phyloP scores from a whole-genome alignment of 2,888 invertebrate species.

The Euclidia mi region DNA sequence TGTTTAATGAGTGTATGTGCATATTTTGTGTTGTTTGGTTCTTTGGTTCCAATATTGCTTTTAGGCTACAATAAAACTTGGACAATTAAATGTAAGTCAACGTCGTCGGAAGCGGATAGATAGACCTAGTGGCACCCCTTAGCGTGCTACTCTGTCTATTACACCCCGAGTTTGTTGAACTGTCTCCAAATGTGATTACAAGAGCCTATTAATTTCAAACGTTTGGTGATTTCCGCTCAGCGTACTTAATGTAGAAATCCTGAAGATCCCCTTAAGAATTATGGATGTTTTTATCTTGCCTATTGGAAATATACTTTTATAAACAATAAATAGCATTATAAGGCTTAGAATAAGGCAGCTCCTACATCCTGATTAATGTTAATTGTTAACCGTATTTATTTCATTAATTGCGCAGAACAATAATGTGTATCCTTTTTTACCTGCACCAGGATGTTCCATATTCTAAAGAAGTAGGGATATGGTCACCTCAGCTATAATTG shows the following conservation, averaged over 20 bases:
- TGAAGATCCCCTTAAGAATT: too few species aligned
- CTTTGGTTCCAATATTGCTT: conserved; percentile 77
- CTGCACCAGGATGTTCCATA: neutral
- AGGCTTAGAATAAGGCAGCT: neutral
- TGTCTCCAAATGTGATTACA: conserved; percentile 71
- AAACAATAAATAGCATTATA: conserved; percentile 42
- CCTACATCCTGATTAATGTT: neutral
- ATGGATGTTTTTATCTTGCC: conserved; percentile 44
- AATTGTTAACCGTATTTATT: neutral
- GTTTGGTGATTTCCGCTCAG: conserved; percentile 50
- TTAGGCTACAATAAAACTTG: conserved; percentile 86
- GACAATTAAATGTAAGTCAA: conserved; percentile 87
- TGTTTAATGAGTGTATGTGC: too few species aligned
- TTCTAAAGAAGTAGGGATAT: conserved; percentile 30
- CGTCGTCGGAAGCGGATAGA: conserved; percentile 79
- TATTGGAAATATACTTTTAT: conserved; percentile 43
- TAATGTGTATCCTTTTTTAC: neutral
- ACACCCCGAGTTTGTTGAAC: conserved; percentile 70
- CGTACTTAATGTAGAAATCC: too few species aligned
- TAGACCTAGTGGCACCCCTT: conserved; percentile 82
- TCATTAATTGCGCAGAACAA: neutral
- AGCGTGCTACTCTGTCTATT: conserved; percentile 81
- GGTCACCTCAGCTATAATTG: conserved; percentile 78
- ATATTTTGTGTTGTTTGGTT: too few species aligned
- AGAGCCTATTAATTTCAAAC: conserved; percentile 69